Base-by-base conservation (phyloP, 2,888 invertebrate genomes). In the Plagodis dolabraria region DNA sequence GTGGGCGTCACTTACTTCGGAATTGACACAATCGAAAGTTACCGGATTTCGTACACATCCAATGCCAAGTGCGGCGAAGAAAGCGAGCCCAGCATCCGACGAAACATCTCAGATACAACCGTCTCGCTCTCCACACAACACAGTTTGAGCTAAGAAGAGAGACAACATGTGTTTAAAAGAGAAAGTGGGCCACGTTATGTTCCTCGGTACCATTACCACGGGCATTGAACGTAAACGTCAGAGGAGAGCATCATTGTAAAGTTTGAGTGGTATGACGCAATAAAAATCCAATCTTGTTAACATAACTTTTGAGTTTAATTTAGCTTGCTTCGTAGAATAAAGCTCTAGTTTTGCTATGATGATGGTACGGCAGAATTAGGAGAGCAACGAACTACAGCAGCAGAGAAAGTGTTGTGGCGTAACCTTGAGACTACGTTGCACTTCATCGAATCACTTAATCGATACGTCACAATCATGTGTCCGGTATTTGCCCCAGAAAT, bases 141-240 rank as follows among this genome's bases (percentile, higher is more conserved):
- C 68, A 67, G 57, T 61, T 65, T 63, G 69, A 70, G 72, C 71
- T 78, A 71, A 74, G 77, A 87, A 91, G 78, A 83, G 88, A 89
- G 89, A 91, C 85, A 71, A 79, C 79, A 76, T 80, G 80, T 80
- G 85, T 83, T 87, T 89, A 91, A 92, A 92, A 92, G 92, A 92
- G 92, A 92, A 92, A 92, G 92, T 92, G 92, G 92, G 92, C 90
- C 92, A 92, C 83, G 89, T 88, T 92, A 89, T 83, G 92, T 91
- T 92, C 87, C 90, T 86, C 86, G 84, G 80, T 89, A 86, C 87
- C 86, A 92, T 92, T 91, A 89, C 80, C 87, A 86, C 85, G 89
- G 87, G 86, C 90, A 88, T 87, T 88, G 91, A 87, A 91, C 90
- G 89, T 88, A 86, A 87, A 89, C 87, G 85, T 82, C 84, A 86